phyloP scores from a whole-genome alignment of 2,888 invertebrate species.

The Callyntrura sp. region DNA sequence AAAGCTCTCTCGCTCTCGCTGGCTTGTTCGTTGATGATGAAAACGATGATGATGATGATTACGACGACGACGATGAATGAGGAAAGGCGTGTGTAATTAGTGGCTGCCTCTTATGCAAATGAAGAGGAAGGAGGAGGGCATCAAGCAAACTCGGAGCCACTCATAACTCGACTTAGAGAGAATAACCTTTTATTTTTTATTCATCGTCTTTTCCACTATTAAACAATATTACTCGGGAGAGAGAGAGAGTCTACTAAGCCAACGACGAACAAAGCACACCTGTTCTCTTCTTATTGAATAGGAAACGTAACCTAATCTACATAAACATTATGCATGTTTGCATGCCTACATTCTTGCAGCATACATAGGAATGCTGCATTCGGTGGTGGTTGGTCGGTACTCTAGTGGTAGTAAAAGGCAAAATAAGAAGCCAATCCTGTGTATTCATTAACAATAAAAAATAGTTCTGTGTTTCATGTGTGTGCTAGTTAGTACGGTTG shows the following conservation, averaged over 20 bases:
- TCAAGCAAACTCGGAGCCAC: conserved; percentile 76
- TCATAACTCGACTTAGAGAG: conserved; percentile 60
- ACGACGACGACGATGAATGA: conserved; percentile 39
- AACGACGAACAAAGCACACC: conserved; percentile 71
- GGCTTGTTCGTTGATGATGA: conserved; percentile 11
- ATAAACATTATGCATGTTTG: conserved; percentile 40
- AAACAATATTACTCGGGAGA: conserved; percentile 46
- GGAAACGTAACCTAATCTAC: conserved; percentile 54
- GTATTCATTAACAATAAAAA: conserved; percentile 43
- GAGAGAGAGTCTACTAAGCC: not conserved
- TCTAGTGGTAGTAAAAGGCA: not conserved
- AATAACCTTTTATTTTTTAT: conserved; percentile 52
- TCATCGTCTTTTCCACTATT: conserved; percentile 66
- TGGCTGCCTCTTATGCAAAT: conserved; percentile 83
- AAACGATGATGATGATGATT: conserved; percentile 21
- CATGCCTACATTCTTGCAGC: not conserved
- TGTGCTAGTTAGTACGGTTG: not conserved
- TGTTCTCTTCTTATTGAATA: conserved; percentile 62
- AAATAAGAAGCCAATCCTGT: conserved; percentile 45
- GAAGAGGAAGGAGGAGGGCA: conserved; percentile 81
- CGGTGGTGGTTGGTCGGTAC: not conserved
- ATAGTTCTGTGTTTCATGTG: conserved; percentile 20
- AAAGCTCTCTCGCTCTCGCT: not conserved
- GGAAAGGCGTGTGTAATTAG: conserved; percentile 81
- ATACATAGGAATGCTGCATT: conserved; percentile 10